These are phyloP conservation scores for Tetragonula carbonaria DNA, from an alignment of 2,888 invertebrate genomes.

Conservation along the genomic window DNA sequence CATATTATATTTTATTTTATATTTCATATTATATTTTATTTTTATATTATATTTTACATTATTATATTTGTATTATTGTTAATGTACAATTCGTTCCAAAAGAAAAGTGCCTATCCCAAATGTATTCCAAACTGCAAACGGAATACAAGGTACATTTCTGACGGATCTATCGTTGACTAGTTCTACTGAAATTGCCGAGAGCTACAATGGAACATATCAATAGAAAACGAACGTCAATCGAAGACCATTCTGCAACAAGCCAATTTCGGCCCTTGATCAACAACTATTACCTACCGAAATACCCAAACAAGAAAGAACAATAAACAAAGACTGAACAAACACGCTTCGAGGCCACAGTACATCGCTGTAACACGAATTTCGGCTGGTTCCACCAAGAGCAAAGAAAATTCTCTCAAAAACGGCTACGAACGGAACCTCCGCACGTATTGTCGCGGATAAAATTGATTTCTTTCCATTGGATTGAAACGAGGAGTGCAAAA, in stretches of 20 bases:
- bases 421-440: background rate
- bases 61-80: too few relatives aligned
- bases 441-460: background rate
- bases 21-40: too few relatives aligned
- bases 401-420: conserved; percentile 2
- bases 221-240: too few relatives aligned
- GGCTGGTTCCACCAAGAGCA: background rate
- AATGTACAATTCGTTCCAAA: too few relatives aligned
- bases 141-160: background rate
- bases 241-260: background rate
- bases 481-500: background rate
- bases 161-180: background rate
- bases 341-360: background rate
- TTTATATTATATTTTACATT: too few relatives aligned
- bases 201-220: background rate
- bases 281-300: background rate
- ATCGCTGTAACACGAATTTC: background rate
- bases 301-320: background rate
- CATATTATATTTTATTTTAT: too few relatives aligned
- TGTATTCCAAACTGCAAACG: background rate
- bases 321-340: background rate
- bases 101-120: too few relatives aligned
- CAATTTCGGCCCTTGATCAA: background rate
- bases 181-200: background rate
- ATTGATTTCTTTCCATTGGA: conserved; percentile 18